phyloP scores from a whole-genome alignment of 2,113 vertebrate species.

The Cervus canadensis region DNA sequence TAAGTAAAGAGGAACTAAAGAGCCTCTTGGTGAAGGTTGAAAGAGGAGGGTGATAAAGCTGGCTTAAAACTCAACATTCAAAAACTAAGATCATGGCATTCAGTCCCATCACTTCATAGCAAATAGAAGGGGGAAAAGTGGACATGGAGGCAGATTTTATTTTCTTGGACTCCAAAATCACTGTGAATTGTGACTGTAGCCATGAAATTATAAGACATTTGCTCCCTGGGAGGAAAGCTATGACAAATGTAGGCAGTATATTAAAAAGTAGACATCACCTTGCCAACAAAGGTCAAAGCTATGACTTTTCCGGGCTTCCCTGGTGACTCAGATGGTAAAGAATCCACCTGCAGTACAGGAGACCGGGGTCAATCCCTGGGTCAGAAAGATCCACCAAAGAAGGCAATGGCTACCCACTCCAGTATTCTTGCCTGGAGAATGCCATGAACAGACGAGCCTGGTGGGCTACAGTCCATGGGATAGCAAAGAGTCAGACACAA shows the following conservation, averaged over 20 bases:
- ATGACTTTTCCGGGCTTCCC: neutral
- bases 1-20: neutral
- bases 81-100: neutral
- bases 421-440: neutral
- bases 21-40: neutral
- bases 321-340: neutral
- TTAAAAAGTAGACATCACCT: neutral
- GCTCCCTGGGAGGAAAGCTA: neutral
- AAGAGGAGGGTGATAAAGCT: neutral
- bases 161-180: neutral
- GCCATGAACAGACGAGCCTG: neutral
- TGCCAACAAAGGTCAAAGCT: neutral
- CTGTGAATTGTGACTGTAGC: neutral
- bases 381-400: neutral
- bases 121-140: neutral
- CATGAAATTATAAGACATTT: neutral
- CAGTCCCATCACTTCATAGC: neutral
- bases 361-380: neutral
- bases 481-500: neutral
- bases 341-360: neutral
- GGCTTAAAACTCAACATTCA: neutral
- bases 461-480: neutral
- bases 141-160: neutral
- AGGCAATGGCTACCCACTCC: neutral
- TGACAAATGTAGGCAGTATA: neutral